Conservation (phyloP, 2,113 vertebrate species). For the Sturnus vulgaris region DNA sequence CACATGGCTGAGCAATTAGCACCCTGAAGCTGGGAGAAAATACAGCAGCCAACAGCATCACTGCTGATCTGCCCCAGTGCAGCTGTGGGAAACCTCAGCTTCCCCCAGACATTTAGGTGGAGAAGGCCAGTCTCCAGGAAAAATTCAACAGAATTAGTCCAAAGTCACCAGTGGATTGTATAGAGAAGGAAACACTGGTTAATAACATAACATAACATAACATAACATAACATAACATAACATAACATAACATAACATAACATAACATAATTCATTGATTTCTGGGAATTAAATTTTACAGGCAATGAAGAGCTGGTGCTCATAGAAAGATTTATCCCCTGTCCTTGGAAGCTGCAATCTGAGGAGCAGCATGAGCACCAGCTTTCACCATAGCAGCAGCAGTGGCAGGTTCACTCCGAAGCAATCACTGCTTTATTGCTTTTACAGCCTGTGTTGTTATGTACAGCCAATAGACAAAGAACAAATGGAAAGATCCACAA, state of each 20-base stretch:
- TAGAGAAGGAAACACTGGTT: neutral
- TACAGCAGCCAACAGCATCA: neutral
- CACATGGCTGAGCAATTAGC: neutral
- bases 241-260: no score
- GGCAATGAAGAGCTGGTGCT: neutral
- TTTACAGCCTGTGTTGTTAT: neutral
- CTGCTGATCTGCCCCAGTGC: neutral
- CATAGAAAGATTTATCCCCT: neutral
- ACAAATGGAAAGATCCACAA: neutral
- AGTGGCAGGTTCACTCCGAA: neutral
- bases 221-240: no score
- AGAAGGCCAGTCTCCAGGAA: neutral
- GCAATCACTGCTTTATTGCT: neutral
- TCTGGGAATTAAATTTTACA: neutral
- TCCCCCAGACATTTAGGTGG: neutral
- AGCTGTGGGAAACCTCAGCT: neutral
- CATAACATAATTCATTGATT: neutral
- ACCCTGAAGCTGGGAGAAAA: neutral
- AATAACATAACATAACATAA: neutral
- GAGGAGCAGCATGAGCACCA: neutral
- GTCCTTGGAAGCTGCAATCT: neutral
- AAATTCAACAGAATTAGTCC: neutral
- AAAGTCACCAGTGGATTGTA: neutral
- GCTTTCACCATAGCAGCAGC: fast-evolving
- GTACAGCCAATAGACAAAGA: neutral